Evolutionary conservation across 2,113 vertebrate species (phyloP).

Genomic region (Dolichotis patagonum): DNA sequence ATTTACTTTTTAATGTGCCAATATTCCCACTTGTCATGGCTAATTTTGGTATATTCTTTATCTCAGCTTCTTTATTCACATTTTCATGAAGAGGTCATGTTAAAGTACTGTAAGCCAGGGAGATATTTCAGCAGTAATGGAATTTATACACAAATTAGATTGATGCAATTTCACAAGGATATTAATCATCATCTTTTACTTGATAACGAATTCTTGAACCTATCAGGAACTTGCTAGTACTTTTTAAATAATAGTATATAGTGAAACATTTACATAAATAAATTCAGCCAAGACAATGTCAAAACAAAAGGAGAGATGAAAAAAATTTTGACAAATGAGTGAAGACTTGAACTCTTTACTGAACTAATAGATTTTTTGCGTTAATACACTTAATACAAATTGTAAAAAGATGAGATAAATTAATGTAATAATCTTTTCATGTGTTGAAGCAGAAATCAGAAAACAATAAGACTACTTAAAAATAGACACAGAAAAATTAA

Average conservation of each 20-base stretch:
- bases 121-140: background rate
- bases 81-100: background rate
- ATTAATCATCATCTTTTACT: background rate
- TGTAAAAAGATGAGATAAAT: background rate
- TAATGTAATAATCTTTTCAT: background rate
- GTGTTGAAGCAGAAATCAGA: background rate
- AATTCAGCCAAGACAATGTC: background rate
- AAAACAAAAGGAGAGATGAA: background rate
- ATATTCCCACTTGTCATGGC: background rate
- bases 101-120: background rate
- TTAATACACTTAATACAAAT: background rate
- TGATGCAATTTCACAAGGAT: background rate
- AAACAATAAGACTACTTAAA: background rate
- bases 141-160: background rate
- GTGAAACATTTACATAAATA: background rate
- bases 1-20: background rate
- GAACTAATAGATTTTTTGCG: background rate
- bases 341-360: background rate
- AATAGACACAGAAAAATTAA: background rate
- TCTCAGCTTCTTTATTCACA: background rate
- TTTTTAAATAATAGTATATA: background rate
- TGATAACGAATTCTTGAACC: background rate
- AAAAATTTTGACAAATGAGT: background rate
- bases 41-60: background rate
- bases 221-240: background rate